These are phyloP conservation scores for Leptarthrus brevirostris DNA, from an alignment of 2,888 invertebrate genomes.

Conservation along the genomic window DNA sequence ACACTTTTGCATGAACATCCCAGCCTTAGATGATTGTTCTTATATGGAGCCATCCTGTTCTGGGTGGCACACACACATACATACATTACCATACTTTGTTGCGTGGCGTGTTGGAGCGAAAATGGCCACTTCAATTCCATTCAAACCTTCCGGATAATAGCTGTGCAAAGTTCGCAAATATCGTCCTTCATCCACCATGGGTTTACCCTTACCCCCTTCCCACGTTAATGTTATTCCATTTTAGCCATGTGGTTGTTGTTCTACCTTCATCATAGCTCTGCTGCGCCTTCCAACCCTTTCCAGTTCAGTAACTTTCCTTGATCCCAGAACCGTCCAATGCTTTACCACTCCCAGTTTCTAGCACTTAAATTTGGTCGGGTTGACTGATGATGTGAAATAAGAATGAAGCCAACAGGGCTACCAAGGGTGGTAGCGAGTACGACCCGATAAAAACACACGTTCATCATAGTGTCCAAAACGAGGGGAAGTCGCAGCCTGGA, in stretches of 20 bases:
- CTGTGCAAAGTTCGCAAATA: conserved; percentile 35
- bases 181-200: not conserved
- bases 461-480: conserved; percentile 32
- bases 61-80: not conserved
- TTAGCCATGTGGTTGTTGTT: conserved; percentile 3
- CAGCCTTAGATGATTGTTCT: not conserved
- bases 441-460: conserved; percentile 42
- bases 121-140: conserved; percentile 41
- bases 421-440: not conserved
- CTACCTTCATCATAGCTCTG: not conserved
- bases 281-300: not conserved
- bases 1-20: not conserved
- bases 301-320: conserved; percentile 39
- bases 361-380: conserved; percentile 43
- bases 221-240: conserved; percentile 36
- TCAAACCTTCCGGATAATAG: conserved; percentile 39
- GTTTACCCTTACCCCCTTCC: not conserved
- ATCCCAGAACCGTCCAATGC: conserved; percentile 37
- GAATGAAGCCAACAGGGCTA: conserved; percentile 2
- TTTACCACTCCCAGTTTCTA: conserved; percentile 27
- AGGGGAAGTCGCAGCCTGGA: conserved; percentile 3
- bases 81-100: not conserved
- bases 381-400: conserved; percentile 46
- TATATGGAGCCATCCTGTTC: conserved; percentile 1
- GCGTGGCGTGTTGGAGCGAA: conserved; percentile 1